A percentile compares a stretch with the other conserved stretches of the same genome.
Evolutionary conservation across 1,140 invertebrate species (phyloP).

Genomic region (Himalopsyche phryganea): DNA sequence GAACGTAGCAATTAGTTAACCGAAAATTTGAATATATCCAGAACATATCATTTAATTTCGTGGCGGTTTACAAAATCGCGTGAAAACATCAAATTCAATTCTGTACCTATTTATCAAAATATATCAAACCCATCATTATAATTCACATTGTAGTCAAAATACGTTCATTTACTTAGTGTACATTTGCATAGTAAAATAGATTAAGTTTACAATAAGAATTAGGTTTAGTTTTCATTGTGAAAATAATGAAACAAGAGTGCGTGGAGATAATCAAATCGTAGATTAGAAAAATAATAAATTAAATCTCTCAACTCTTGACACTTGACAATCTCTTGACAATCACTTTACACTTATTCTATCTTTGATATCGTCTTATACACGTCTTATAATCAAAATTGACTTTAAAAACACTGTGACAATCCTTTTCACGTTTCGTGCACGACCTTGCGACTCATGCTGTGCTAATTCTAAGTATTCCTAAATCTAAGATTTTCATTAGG

Average conservation of each 20-base stretch:
- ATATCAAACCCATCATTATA: not conserved
- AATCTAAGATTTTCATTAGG: not conserved
- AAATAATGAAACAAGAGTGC: slow-evolving; percentile 35
- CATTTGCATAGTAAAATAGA: slow-evolving; percentile 2
- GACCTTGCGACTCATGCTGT: slow-evolving; percentile 20
- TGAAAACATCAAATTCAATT: not conserved
- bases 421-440: slow-evolving; percentile 26
- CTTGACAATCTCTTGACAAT: slow-evolving; percentile 35
- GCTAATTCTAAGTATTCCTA: slow-evolving; percentile 25
- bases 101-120: slow-evolving; percentile 4
- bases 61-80: not conserved
- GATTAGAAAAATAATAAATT: slow-evolving; percentile 25
- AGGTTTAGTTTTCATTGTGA: slow-evolving; percentile 30
- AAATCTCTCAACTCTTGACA: slow-evolving; percentile 32
- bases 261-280: slow-evolving; percentile 36
- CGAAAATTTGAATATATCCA: not conserved
- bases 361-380: slow-evolving; percentile 26
- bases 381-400: slow-evolving; percentile 15
- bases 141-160: not conserved
- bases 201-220: slow-evolving; percentile 15
- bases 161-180: not conserved
- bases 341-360: slow-evolving; percentile 31
- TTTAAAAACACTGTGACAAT: slow-evolving; percentile 25
- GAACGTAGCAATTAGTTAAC: too few species aligned
- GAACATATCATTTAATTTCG: slow-evolving; percentile 20